Percentiles rank a stretch among this genome's conserved stretches.
Evolutionary conservation across 2,888 invertebrate genomes (phyloP).

Genomic region (Brenthis ino): DNA sequence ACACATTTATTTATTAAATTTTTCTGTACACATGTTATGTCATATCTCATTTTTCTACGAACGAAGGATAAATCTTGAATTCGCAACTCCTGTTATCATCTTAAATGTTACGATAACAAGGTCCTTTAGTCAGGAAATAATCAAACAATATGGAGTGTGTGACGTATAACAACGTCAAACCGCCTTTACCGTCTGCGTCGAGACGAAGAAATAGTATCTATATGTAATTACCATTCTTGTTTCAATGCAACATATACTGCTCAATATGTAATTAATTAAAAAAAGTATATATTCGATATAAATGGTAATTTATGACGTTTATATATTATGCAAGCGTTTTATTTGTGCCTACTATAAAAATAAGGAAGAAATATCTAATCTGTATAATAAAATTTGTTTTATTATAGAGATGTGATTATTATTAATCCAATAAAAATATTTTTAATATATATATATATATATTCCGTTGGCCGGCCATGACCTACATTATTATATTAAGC

Average conservation of each 20-base stretch:
- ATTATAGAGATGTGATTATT: no score
- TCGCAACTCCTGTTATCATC: constrained; percentile 35
- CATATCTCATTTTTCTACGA: constrained; percentile 3
- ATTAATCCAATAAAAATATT: no score
- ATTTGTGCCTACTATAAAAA: no score
- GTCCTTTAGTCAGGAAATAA: constrained; percentile 43
- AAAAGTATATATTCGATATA: background rate
- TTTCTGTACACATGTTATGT: background rate
- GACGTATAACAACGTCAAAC: constrained; percentile 41
- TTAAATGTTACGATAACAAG: constrained; percentile 43
- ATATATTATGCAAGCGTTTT: no score
- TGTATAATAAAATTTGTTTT: no score
- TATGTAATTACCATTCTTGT: constrained; percentile 20
- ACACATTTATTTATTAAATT: background rate
- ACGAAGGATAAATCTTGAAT: constrained; percentile 28
- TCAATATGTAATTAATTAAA: background rate
- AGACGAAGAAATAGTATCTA: constrained; percentile 33
- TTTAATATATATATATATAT: no score
- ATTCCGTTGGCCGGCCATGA: no score
- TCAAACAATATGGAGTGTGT: constrained; percentile 36
- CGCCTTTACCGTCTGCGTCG: constrained; percentile 33
- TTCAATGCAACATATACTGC: constrained; percentile 26
- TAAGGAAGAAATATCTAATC: no score
- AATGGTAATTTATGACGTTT: background rate
- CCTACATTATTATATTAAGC: no score